Percentiles rank a stretch among this genome's conserved stretches.
Conservation (phyloP, 2,797 vertebrate genomes). For the Sebastes matsubarae region DNA sequence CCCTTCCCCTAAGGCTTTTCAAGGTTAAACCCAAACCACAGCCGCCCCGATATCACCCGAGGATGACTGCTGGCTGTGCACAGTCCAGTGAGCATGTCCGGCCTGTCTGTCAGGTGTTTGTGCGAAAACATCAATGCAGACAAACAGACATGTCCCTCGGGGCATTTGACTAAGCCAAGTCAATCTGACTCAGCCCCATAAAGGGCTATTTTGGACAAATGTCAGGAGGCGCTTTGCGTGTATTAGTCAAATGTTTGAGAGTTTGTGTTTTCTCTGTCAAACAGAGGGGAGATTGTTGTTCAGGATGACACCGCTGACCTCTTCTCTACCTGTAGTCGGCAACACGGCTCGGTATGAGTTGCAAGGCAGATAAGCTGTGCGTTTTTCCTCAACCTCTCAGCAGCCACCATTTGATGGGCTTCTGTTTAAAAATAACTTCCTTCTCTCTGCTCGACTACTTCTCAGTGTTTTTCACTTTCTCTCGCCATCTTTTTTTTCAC, state of each 20-base stretch:
- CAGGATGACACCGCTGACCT: slow-evolving; percentile 43
- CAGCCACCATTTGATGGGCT: slow-evolving; percentile 5
- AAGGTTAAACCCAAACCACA: slow-evolving; percentile 57
- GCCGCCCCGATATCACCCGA: slow-evolving; percentile 14
- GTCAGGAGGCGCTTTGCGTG: slow-evolving; percentile 54
- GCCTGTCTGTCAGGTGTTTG: slow-evolving; percentile 74
- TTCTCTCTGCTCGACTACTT: slow-evolving; percentile 3
- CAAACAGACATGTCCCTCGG: slow-evolving; percentile 62
- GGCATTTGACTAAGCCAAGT: slow-evolving; percentile 66
- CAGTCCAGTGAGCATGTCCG: slow-evolving; percentile 67
- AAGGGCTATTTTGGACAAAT: slow-evolving; percentile 71
- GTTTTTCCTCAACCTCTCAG: slow-evolving; percentile 17
- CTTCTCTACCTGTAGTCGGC: slow-evolving; percentile 22
- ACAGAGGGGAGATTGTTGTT: slow-evolving; percentile 40
- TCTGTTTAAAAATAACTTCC: slow-evolving; percentile 47
- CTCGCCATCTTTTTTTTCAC: neutral
- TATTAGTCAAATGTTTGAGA: slow-evolving; percentile 53
- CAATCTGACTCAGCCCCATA: slow-evolving; percentile 67
- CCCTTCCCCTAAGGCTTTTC: slow-evolving; percentile 50
- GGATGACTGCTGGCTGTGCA: slow-evolving; percentile 43
- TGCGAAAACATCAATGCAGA: slow-evolving; percentile 63
- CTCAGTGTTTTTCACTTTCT: neutral
- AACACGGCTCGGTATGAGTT: neutral
- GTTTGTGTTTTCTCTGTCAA: slow-evolving; percentile 49
- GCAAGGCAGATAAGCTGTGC: neutral